A percentile compares a stretch with the other conserved stretches of the same genome.
Conservation (phyloP, 2,113 vertebrate species). For the Amphiprion ocellaris region DNA sequence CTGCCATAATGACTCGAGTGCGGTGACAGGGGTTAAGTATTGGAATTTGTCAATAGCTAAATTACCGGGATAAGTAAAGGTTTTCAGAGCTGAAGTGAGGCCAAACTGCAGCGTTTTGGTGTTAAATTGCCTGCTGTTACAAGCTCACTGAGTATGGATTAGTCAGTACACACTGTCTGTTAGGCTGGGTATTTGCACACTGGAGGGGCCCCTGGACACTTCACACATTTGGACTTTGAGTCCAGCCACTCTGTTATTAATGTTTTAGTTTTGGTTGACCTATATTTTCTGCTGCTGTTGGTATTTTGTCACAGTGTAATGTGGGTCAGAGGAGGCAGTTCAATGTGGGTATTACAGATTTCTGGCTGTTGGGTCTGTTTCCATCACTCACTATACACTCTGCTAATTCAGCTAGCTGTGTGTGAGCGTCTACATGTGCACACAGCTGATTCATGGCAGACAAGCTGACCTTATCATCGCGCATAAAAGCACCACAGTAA, state of each 20-base stretch:
- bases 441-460: not conserved
- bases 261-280: constrained; percentile 83
- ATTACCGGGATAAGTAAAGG: constrained; percentile 23
- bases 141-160: constrained; percentile 43
- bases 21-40: constrained; percentile 38
- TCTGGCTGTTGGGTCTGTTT: constrained; percentile 35
- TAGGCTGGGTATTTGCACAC: constrained; percentile 67
- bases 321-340: constrained; percentile 65
- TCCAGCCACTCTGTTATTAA: constrained; percentile 77
- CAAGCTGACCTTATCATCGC: not conserved
- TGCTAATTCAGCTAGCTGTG: not conserved
- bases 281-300: constrained; percentile 72
- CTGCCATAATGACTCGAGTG: constrained; percentile 12
- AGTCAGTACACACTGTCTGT: constrained; percentile 44
- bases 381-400: constrained; percentile 9
- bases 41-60: constrained; percentile 37
- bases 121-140: constrained; percentile 14
- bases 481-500: constrained; percentile 1
- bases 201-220: constrained; percentile 28
- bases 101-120: constrained; percentile 8
- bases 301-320: constrained; percentile 54
- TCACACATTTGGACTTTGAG: constrained; percentile 79
- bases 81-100: constrained; percentile 35
- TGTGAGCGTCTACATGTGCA: not conserved
- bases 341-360: constrained; percentile 21